Evolutionary conservation across 2,113 vertebrate genomes (phyloP).

Genomic region (Strix uralensis): DNA sequence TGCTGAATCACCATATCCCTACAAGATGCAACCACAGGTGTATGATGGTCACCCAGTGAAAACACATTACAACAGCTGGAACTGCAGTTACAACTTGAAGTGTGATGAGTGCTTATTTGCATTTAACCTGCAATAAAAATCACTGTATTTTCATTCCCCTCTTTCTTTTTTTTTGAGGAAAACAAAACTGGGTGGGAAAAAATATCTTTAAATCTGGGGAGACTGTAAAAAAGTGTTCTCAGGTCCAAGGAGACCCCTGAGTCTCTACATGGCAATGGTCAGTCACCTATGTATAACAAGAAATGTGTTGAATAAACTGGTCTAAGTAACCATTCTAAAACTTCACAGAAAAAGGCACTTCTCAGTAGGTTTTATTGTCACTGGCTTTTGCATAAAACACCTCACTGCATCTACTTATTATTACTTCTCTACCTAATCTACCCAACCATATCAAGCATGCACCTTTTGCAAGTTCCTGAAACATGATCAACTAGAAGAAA

Average conservation of each 20-base stretch:
- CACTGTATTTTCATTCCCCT: accelerated
- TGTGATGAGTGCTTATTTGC: accelerated
- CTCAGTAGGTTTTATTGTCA: neutral
- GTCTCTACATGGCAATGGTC: neutral
- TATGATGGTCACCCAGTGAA: accelerated
- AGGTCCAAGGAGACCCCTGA: neutral
- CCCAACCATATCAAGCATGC: neutral
- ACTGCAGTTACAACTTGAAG: neutral
- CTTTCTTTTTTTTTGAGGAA: neutral
- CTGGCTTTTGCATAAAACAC: neutral
- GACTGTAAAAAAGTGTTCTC: neutral
- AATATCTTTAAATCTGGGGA: neutral
- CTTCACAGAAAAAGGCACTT: neutral
- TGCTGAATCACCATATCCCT: accelerated
- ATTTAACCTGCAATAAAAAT: neutral
- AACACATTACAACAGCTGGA: neutral
- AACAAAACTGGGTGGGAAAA: neutral
- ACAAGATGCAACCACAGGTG: accelerated
- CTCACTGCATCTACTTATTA: neutral
- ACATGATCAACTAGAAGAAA: neutral
- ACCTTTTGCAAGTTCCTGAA: neutral
- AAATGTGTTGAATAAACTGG: neutral
- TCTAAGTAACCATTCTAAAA: neutral
- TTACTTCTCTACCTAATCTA: neutral
- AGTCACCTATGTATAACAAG: neutral